Conservation (phyloP, 2,797 vertebrate genomes). For the Anomalospiza imberbis region DNA sequence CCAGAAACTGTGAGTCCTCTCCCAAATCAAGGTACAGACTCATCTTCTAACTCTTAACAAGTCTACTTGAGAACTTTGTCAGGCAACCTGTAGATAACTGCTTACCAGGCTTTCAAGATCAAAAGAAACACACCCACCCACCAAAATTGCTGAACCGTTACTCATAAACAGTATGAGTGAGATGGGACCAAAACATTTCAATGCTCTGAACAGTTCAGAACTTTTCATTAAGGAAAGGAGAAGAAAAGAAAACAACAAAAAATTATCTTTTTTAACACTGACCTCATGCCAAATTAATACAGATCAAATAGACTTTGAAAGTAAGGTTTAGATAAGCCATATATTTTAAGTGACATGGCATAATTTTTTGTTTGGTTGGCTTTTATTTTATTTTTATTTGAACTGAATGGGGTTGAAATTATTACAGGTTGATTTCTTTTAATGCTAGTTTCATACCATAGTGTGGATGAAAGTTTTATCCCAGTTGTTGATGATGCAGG, state of each 20-base stretch:
- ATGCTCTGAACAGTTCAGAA: neutral
- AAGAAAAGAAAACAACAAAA: neutral
- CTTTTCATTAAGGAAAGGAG: neutral
- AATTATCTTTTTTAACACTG: neutral
- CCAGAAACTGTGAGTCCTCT: neutral
- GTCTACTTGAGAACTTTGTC: neutral
- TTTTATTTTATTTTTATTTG: neutral
- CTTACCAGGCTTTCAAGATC: neutral
- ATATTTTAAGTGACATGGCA: neutral
- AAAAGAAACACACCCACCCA: neutral
- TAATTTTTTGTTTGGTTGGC: neutral
- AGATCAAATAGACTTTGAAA: neutral
- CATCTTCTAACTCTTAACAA: neutral
- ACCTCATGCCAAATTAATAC: neutral
- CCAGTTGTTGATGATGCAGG: neutral
- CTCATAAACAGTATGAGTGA: neutral
- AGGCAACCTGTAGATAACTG: neutral
- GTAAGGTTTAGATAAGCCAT: neutral
- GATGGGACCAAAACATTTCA: neutral
- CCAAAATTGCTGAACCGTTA: neutral
- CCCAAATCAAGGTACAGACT: neutral
- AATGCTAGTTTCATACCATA: neutral
- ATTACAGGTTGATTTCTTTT: neutral
- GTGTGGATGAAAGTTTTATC: neutral
- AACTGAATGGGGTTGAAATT: neutral